These are phyloP conservation scores for Oryzias javanicus DNA, from an alignment of 2,113 vertebrate species.

Conservation along the genomic window DNA sequence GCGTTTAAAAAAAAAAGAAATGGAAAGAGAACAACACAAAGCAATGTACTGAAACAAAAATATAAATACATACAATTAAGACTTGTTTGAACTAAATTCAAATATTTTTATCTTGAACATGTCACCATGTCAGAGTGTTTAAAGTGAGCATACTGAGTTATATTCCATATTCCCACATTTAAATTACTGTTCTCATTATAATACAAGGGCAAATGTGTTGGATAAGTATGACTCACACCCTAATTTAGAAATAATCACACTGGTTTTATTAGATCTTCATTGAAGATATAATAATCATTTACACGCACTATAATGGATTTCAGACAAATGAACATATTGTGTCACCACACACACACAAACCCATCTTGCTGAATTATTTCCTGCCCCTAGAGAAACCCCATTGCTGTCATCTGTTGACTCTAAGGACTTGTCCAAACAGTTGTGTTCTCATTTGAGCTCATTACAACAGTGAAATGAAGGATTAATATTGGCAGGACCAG, in stretches of 20 bases:
- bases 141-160: conserved; percentile 5
- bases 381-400: conserved; percentile 2
- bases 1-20: too few species aligned
- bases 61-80: too few species aligned
- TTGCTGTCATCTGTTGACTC: conserved; percentile 44
- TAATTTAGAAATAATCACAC: conserved; percentile 21
- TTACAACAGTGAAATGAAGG: too few species aligned
- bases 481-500: too few species aligned
- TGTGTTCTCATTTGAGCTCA: conserved; percentile 5
- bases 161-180: neutral
- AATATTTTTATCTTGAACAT: neutral
- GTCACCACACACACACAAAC: neutral
- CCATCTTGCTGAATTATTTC: neutral
- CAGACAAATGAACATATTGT: neutral
- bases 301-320: neutral
- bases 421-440: conserved; percentile 15
- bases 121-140: conserved; percentile 3
- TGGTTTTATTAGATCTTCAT: conserved; percentile 23
- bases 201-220: neutral
- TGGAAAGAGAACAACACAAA: too few species aligned
- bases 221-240: conserved; percentile 2
- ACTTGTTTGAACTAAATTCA: too few species aligned
- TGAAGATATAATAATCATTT: conserved; percentile 5
- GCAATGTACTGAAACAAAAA: too few species aligned
- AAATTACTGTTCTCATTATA: conserved; percentile 23